phyloP scores from a whole-genome alignment of 2,888 invertebrate species.

The Hermaeophaga mercurialis region DNA sequence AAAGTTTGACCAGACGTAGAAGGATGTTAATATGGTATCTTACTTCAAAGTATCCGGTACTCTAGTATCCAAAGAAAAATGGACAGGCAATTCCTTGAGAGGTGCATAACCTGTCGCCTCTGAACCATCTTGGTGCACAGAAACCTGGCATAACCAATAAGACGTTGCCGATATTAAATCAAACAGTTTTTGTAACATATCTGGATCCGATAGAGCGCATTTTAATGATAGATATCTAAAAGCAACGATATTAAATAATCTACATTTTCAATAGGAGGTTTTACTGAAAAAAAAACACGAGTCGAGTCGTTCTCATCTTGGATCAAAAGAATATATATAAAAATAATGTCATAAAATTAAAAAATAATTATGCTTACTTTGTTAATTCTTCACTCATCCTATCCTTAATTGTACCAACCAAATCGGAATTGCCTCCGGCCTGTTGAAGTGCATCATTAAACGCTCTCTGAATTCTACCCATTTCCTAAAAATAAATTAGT shows the following conservation, averaged over 20 bases:
- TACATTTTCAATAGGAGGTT: too few relatives aligned
- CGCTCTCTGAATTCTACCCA: constrained; percentile 76
- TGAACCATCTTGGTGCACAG: constrained; percentile 59
- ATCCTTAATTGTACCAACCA: constrained; percentile 66
- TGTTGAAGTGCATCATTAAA: constrained; percentile 70
- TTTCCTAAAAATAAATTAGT: constrained; percentile 54
- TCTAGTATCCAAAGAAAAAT: constrained; percentile 68
- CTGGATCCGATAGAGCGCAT: constrained; percentile 77
- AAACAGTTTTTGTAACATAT: constrained; percentile 71
- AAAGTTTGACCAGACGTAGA: too few relatives aligned
- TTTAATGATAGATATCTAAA: constrained; percentile 72
- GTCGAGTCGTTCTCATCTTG: too few relatives aligned
- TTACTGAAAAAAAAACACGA: too few relatives aligned
- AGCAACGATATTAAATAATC: constrained; percentile 34
- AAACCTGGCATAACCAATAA: constrained; percentile 86
- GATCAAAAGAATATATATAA: too few relatives aligned
- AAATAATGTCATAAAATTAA: too few relatives aligned
- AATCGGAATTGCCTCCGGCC: constrained; percentile 60
- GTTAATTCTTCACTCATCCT: constrained; percentile 68
- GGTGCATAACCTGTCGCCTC: constrained; percentile 66
- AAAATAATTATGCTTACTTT: constrained; percentile 57
- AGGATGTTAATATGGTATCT: constrained; percentile 31
- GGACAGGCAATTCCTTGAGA: constrained; percentile 59
- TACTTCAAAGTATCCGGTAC: constrained; percentile 74
- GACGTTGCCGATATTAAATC: constrained; percentile 82